Percentiles rank a stretch among this genome's conserved stretches.
Evolutionary conservation across 2,888 invertebrate species (phyloP).

Genomic region (Laothoe populi): DNA sequence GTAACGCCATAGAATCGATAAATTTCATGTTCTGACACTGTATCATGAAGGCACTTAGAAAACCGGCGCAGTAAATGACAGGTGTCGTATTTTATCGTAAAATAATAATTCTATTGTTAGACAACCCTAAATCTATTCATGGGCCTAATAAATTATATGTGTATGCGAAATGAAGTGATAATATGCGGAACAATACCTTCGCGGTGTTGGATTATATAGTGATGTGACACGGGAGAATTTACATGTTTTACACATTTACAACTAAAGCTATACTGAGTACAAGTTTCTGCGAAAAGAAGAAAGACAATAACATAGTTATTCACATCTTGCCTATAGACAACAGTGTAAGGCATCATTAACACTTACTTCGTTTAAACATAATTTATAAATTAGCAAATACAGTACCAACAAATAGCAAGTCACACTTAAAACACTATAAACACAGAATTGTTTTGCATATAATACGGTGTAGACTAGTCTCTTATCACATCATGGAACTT

Average conservation of each 20-base stretch:
- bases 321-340: too few species aligned
- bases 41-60: conserved; percentile 51
- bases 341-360: too few species aligned
- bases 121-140: conserved; percentile 69
- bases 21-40: conserved; percentile 39
- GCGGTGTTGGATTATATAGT: conserved; percentile 32
- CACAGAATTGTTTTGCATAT: background rate
- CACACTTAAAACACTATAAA: background rate
- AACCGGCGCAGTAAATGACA: conserved; percentile 54
- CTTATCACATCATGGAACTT: background rate
- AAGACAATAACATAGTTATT: background rate
- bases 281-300: background rate
- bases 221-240: conserved; percentile 38
- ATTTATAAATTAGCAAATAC: too few species aligned
- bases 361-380: too few species aligned
- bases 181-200: conserved; percentile 55
- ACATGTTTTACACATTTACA: conserved; percentile 20
- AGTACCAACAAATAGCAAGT: too few species aligned
- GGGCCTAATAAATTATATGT: conserved; percentile 67
- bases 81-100: conserved; percentile 55
- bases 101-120: conserved; percentile 61
- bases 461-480: background rate
- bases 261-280: background rate
- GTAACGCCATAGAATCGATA: conserved; percentile 19
- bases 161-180: conserved; percentile 70